Percentiles rank a stretch among this genome's conserved stretches.
Evolutionary conservation across 2,797 vertebrate species (phyloP).

Genomic region (Pitangus sulphuratus): DNA sequence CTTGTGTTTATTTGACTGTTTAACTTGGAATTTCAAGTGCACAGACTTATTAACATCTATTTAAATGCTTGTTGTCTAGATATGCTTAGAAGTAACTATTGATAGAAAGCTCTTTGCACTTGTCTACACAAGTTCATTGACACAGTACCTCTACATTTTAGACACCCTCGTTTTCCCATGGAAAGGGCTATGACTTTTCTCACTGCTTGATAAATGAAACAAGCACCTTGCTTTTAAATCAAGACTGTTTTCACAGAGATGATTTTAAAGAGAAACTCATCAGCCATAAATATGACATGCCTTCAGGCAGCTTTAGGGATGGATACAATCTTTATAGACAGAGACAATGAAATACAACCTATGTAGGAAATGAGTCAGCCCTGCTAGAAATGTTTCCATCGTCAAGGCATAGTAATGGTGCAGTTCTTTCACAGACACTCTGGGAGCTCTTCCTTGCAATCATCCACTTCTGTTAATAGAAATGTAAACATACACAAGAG

Average conservation of each 20-base stretch:
- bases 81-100: neutral
- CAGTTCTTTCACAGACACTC: neutral
- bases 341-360: neutral
- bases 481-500: neutral
- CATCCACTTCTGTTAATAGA: neutral
- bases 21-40: neutral
- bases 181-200: neutral
- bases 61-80: neutral
- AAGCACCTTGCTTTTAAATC: neutral
- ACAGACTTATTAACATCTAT: neutral
- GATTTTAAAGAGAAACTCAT: neutral
- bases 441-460: neutral
- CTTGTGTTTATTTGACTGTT: neutral
- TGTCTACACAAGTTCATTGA: neutral
- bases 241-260: neutral
- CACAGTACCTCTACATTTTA: neutral
- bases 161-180: rapidly evolving
- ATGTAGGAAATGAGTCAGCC: neutral
- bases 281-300: neutral
- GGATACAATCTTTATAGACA: neutral
- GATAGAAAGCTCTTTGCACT: neutral
- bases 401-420: neutral
- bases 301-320: neutral
- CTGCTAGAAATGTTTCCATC: neutral
- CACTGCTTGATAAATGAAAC: neutral